Evolutionary conservation across 2,797 vertebrate genomes (phyloP).

Genomic region (Mus spretus): DNA sequence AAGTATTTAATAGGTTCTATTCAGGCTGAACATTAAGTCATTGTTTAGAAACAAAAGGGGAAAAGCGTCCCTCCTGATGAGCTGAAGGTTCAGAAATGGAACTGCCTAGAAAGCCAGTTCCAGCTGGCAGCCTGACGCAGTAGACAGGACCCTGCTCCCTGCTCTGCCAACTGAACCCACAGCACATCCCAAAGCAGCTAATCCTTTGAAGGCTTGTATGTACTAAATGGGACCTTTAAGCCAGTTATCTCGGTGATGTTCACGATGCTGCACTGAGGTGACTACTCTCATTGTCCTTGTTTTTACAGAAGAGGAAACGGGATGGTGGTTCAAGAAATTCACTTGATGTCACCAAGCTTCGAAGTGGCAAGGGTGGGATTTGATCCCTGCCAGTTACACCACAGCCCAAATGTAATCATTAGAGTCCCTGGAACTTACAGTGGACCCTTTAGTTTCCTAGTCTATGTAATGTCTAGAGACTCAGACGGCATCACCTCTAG

Average conservation of each 20-base stretch:
- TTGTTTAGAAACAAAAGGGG: slow-evolving; percentile 41
- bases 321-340: not conserved
- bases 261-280: not conserved
- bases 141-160: not conserved
- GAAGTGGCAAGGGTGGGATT: not conserved
- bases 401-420: not conserved
- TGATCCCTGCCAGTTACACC: not conserved
- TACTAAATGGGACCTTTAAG: not conserved
- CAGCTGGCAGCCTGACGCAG: not conserved
- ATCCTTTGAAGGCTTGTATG: not conserved
- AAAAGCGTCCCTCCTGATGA: slow-evolving; percentile 10
- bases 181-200: not conserved
- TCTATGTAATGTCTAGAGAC: slow-evolving; percentile 6
- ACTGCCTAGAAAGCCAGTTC: not conserved
- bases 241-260: not conserved
- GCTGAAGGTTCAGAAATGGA: slow-evolving; percentile 64
- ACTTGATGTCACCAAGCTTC: not conserved
- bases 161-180: slow-evolving; percentile 3
- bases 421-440: not conserved
- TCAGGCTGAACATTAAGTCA: slow-evolving; percentile 15
- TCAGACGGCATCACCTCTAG: not conserved
- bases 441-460: not conserved
- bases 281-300: not conserved
- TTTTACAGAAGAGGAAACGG: slow-evolving; percentile 30
- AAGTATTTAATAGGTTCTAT: slow-evolving; percentile 7